Conservation (phyloP, 2,113 vertebrate species). For the Cephalopterus ornatus region DNA sequence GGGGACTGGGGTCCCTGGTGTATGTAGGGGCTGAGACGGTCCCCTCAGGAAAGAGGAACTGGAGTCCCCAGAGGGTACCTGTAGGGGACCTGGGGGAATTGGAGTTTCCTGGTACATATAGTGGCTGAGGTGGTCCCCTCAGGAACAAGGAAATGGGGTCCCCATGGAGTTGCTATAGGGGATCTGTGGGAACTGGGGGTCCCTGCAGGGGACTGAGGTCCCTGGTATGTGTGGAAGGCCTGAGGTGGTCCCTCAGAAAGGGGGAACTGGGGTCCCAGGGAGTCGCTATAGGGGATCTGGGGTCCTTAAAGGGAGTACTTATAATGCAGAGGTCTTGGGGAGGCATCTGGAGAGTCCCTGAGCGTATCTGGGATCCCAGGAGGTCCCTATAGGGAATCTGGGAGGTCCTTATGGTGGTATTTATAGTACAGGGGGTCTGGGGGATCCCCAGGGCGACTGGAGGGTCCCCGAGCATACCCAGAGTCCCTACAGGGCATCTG, state of each 20-base stretch:
- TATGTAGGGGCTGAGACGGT: neutral
- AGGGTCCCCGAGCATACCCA: neutral
- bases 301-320: too few relatives aligned
- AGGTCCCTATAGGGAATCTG: neutral
- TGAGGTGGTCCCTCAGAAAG: too few relatives aligned
- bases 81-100: neutral
- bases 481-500: neutral
- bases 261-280: neutral
- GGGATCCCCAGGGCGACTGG: neutral
- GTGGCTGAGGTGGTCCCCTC: too few relatives aligned
- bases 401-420: neutral
- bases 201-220: too few relatives aligned
- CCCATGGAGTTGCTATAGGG: too few relatives aligned
- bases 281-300: neutral
- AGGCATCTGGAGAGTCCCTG: neutral
- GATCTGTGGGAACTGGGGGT: too few relatives aligned
- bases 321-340: neutral
- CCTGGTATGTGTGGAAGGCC: too few relatives aligned
- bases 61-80: neutral
- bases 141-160: too few relatives aligned
- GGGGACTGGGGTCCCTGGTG: neutral
- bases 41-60: neutral
- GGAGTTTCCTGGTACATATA: too few relatives aligned
- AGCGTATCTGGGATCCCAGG: neutral
- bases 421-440: neutral